Conservation (phyloP, 2,113 vertebrate species). For the Heterotis niloticus region DNA sequence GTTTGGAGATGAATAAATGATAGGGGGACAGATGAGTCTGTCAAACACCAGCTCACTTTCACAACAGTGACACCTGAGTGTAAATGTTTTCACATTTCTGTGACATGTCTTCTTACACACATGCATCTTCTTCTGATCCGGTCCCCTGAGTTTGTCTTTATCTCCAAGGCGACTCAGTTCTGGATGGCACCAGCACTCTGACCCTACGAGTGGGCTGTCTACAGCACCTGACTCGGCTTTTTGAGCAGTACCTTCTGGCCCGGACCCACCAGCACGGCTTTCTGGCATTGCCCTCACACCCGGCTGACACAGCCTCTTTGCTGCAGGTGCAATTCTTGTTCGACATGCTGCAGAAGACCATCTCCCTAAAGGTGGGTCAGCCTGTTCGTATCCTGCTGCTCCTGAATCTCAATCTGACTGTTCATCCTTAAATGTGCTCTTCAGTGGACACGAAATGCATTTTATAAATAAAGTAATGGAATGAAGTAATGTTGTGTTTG, state of each 20-base stretch:
- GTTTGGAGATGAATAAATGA: too few relatives aligned
- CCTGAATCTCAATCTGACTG: too few relatives aligned
- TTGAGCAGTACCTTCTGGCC: constrained; percentile 80
- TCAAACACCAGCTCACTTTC: too few relatives aligned
- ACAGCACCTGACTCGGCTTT: constrained; percentile 80
- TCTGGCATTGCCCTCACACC: constrained; percentile 88
- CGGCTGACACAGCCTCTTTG: constrained; percentile 76
- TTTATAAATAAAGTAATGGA: neutral
- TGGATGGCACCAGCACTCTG: constrained; percentile 84
- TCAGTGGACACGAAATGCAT: neutral
- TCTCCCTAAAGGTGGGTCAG: constrained; percentile 79
- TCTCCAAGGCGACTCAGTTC: constrained; percentile 74
- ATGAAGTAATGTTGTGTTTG: neutral
- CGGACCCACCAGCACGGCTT: constrained; percentile 84
- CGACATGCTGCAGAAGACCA: constrained; percentile 87
- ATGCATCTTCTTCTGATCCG: neutral
- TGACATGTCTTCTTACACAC: neutral
- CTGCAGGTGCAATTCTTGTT: constrained; percentile 92
- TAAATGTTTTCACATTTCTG: too few relatives aligned
- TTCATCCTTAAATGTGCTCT: too few relatives aligned
- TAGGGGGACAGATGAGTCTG: too few relatives aligned
- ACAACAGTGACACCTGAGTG: too few relatives aligned
- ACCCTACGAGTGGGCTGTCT: constrained; percentile 74
- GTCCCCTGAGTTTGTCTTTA: neutral
- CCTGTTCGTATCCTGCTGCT: neutral